These are phyloP conservation scores for Muricea muricata DNA, from an alignment of 92 coral and sea anemone species.

Conservation along the genomic window DNA sequence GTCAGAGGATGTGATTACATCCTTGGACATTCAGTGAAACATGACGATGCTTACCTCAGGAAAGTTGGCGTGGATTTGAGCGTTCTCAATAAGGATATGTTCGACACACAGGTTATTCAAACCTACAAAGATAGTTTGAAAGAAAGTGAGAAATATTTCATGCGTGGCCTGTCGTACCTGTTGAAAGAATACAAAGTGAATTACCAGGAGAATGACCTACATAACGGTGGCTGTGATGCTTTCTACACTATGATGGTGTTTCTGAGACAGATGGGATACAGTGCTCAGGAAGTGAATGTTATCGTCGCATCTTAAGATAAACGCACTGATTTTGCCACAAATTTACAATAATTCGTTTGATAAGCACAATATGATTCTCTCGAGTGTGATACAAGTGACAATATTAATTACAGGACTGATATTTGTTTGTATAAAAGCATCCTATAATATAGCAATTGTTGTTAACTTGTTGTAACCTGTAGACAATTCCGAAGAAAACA, in stretches of 20 bases:
- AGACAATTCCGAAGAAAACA: no score
- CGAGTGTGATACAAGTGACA: no score
- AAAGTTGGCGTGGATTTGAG: slow-evolving; percentile 8
- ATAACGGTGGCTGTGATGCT: slow-evolving; percentile 4
- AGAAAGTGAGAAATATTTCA: background rate
- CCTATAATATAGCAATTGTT: no score
- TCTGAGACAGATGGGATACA: background rate
- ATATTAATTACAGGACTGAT: no score
- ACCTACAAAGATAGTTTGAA: background rate
- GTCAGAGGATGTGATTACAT: background rate
- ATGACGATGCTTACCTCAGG: slow-evolving; percentile 11
- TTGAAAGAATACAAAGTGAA: background rate
- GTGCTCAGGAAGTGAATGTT: background rate
- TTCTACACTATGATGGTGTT: slow-evolving; percentile 11
- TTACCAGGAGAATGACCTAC: background rate
- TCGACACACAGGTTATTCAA: background rate
- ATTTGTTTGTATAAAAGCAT: no score
- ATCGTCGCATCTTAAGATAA: background rate
- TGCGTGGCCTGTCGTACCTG: background rate
- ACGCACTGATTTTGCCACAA: background rate
- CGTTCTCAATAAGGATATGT: background rate
- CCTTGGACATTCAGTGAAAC: slow-evolving; percentile 18
- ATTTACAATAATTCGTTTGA: no score
- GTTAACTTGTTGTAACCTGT: no score
- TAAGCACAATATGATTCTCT: no score